These are phyloP conservation scores for Spialia ferax DNA, from an alignment of 2,888 invertebrate genomes.

Conservation along the genomic window DNA sequence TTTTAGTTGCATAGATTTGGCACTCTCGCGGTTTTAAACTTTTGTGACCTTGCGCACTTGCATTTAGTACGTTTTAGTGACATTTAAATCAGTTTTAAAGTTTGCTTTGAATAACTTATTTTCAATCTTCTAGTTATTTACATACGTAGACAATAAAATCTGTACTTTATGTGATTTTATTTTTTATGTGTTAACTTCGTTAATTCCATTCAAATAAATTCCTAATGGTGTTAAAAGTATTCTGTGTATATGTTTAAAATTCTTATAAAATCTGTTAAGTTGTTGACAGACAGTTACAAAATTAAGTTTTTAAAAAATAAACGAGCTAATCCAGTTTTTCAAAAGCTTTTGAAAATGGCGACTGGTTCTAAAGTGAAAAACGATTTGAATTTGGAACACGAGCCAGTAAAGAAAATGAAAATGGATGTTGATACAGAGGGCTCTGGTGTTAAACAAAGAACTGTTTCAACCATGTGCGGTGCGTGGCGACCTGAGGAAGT, in stretches of 20 bases:
- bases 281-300: not conserved
- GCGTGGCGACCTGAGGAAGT: slow-evolving; percentile 81
- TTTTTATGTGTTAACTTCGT: not conserved
- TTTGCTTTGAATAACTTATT: not conserved
- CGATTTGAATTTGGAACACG: slow-evolving; percentile 56
- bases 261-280: not conserved
- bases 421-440: slow-evolving; percentile 46
- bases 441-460: slow-evolving; percentile 56
- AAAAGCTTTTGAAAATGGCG: slow-evolving; percentile 57
- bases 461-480: slow-evolving; percentile 83
- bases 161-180: too few species aligned
- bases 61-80: not conserved
- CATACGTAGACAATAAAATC: too few species aligned
- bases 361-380: slow-evolving; percentile 58
- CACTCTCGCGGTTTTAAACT: not conserved
- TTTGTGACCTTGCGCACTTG: not conserved
- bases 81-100: not conserved
- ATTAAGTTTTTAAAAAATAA: slow-evolving; percentile 3
- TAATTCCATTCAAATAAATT: not conserved
- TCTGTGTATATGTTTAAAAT: slow-evolving; percentile 24
- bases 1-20: not conserved
- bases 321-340: not conserved
- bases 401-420: slow-evolving; percentile 69
- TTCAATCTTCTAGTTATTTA: too few species aligned
- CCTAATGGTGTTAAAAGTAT: not conserved